phyloP scores from a whole-genome alignment of 2,113 vertebrate species.

The Megaptera novaeangliae region DNA sequence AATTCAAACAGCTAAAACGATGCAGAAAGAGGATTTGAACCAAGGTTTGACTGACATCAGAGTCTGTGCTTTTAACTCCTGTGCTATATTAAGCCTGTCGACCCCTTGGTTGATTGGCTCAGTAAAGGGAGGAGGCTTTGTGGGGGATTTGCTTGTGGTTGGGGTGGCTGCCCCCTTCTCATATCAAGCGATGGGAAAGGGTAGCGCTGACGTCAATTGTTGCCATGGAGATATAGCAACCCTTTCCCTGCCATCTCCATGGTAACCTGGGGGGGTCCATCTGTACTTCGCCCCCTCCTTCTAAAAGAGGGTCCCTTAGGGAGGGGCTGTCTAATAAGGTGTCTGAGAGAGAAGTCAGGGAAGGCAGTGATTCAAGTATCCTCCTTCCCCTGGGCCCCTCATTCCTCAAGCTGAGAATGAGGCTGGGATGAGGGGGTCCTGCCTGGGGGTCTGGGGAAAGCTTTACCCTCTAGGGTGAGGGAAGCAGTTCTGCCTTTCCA shows the following conservation, averaged over 20 bases:
- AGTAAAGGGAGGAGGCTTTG: conserved; percentile 58
- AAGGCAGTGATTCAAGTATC: not conserved
- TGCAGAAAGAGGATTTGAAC: conserved; percentile 38
- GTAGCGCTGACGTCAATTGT: conserved; percentile 69
- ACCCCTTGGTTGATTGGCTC: conserved; percentile 60
- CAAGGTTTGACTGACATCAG: conserved; percentile 53
- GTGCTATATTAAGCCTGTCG: conserved; percentile 64
- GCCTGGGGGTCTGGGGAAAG: not conserved
- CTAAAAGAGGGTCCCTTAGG: conserved; percentile 69
- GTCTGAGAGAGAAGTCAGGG: conserved; percentile 40
- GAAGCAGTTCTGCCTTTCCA: not conserved
- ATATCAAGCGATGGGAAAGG: conserved; percentile 62
- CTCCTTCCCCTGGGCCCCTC: not conserved
- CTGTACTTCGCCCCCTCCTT: conserved; percentile 73
- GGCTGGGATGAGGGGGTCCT: not conserved
- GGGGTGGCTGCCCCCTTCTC: conserved; percentile 51
- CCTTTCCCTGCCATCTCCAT: conserved; percentile 70
- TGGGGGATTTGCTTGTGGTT: conserved; percentile 58
- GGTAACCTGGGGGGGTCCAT: conserved; percentile 72
- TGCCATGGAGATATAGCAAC: conserved; percentile 68
- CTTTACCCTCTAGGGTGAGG: not conserved
- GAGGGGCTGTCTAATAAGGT: conserved; percentile 62
- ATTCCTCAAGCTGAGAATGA: not conserved
- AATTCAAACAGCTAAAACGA: not conserved
- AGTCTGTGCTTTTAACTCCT: conserved; percentile 47